A percentile compares a stretch with the other conserved stretches of the same genome.
These are phyloP conservation scores for Beroe ovata DNA, from an alignment of 37 sponge, comb jelly and placozoan species.

Conservation along the genomic window DNA sequence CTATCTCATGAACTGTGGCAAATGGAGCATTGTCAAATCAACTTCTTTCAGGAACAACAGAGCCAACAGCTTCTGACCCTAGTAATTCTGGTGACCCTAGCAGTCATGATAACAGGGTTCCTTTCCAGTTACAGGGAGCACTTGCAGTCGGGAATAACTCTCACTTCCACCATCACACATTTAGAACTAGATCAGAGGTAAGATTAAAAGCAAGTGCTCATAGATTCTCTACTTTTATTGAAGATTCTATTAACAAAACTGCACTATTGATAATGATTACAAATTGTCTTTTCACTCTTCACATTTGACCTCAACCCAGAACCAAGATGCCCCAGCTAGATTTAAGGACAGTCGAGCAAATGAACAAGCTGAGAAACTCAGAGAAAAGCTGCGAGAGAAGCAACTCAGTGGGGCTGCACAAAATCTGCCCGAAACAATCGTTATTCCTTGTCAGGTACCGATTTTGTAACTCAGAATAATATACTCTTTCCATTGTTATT, in stretches of 20 bases:
- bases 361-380: constrained; percentile 34
- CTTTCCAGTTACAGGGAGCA: constrained; percentile 2
- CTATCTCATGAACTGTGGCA: neutral
- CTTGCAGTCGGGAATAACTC: neutral
- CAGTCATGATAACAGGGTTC: neutral
- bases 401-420: constrained; percentile 50
- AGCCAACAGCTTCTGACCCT: neutral
- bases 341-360: constrained; percentile 46
- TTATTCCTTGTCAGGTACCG: constrained; percentile 25
- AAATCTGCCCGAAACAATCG: constrained; percentile 16
- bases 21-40: too few species aligned
- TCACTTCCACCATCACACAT: constrained; percentile 37
- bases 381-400: constrained; percentile 18
- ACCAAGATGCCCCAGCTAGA: constrained; percentile 5
- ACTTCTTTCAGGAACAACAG: neutral
- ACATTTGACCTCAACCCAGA: neutral
- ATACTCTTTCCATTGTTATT: too few species aligned
- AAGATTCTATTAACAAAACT: too few species aligned
- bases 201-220: too few species aligned
- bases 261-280: neutral
- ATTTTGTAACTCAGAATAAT: too few species aligned
- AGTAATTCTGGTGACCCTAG: neutral
- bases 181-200: constrained; percentile 1
- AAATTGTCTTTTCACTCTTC: neutral
- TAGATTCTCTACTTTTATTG: too few species aligned